These are phyloP conservation scores for Ellobium chinense DNA, from an alignment of 2,888 invertebrate genomes.

Conservation along the genomic window DNA sequence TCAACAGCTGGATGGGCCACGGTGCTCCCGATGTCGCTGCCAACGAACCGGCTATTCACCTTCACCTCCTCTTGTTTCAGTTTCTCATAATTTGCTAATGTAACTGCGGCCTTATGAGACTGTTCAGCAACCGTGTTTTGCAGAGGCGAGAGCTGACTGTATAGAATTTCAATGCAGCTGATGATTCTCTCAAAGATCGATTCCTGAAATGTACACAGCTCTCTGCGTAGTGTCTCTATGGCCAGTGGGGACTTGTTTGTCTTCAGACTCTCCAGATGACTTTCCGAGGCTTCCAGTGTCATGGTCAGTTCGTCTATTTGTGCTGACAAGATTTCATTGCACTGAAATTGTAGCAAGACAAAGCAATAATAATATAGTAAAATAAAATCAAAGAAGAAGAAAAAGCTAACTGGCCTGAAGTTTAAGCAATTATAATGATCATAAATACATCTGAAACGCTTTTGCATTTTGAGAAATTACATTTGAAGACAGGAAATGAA, in stretches of 20 bases:
- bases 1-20: background rate
- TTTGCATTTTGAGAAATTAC: too few relatives aligned
- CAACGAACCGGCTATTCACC: too few relatives aligned
- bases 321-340: background rate
- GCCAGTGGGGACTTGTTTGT: background rate
- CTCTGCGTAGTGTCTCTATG: background rate
- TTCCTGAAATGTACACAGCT: background rate
- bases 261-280: background rate
- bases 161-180: background rate
- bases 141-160: background rate
- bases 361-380: too few relatives aligned
- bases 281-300: background rate
- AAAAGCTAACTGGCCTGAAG: too few relatives aligned
- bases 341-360: background rate
- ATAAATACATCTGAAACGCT: too few relatives aligned
- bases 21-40: background rate
- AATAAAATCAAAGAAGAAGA: too few relatives aligned
- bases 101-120: background rate
- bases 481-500: too few relatives aligned
- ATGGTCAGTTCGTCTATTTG: background rate
- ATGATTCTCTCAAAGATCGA: background rate
- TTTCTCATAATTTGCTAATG: background rate
- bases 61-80: background rate
- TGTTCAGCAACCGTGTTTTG: background rate
- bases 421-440: too few relatives aligned